Evolutionary conservation across 2,797 vertebrate genomes (phyloP), one percentile per base, ranked within the genome.

Genomic region (Falco concolor): DNA sequence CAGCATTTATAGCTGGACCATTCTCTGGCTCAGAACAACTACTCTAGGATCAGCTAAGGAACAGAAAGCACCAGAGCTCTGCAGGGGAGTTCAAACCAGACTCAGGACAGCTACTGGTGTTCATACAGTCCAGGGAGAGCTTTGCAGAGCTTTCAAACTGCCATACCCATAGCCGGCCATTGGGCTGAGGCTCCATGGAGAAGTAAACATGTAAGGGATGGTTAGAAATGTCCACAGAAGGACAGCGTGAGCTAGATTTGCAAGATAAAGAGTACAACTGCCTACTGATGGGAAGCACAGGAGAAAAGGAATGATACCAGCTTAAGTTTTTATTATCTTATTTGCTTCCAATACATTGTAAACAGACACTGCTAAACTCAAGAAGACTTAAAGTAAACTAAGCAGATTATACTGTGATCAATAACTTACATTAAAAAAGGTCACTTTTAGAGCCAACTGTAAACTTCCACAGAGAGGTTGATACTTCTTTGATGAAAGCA

Each of bases 271-370:
- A n/a, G 12, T n/a, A 47, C 9, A 77, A 14, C 11, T 70, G 22
- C 30, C 25, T 9, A 11, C 25, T 17, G 23, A 84, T 47, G 30
- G 60, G 50, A 78, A 12, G 34, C 0, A 0, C 1, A 45, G n/a
- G 40, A 73, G 38, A 30, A 36, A 16, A 67, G 20, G 12, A n/a
- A 30, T 34, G 18, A 8, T 34, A 77, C 12, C 36, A 27, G 28
- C 54, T 79, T 10, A 81, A 49, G 11, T 25, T 89, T 77, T 57
- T 69, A 36, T 75, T 63, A 54, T 22, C 70, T 28, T 61, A 64
- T 72, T 84, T 90, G 20, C 28, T 74, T 88, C 57, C 88, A 84
- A 82, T 63, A 54, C 9, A 36, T 73, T 91, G 82, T 79, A 84
- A 80, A 65, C 28, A 60, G 54, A 61, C 10, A 27, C 6, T 40